Base-by-base conservation (phyloP, 2,888 invertebrate genomes). In the Noctua janthina region DNA sequence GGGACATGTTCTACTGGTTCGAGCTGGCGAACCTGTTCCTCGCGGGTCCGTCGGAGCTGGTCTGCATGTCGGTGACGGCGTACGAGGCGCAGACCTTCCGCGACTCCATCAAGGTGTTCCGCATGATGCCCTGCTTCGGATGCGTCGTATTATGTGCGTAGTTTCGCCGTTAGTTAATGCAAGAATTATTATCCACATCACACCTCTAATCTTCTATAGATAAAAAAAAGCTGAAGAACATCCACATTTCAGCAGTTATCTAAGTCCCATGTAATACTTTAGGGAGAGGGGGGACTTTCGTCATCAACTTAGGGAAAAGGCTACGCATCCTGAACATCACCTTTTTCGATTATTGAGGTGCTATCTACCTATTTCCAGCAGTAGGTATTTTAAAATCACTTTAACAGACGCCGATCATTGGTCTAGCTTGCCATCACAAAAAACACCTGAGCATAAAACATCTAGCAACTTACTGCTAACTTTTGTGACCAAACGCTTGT, bases 71-170 rank as follows among this genome's bases (percentile, higher is more conserved):
- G 46, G 67, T 78, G 56, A 88, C 88, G 15, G 90, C 87, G 0
- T 79, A 74, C 46, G 76, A 76, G 17, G 91, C 90, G 8, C 81
- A 85, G n/a, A 88, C 90, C 17, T 92, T 91, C 59, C 84, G 89
- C 5, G 92, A 92, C 51, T 86, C 87, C 49, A 84, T 90, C 59
- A 87, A 90, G 35, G 84, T 92, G 59, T 92, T 93, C 78, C 79
- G 88, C 11, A 92, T 92, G 91, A 87, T 93, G 85, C 93, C 93
- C 7, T 93, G 93, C 84, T 81, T 91, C 51, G 92, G 92, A 69
- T 92, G 90, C 51, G 79, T 90, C 35, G 62, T 91, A 11, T 78
- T 92, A 56, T 87, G 93, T 93, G 68, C 29, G 81, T 76, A 62
- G 20, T 1, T 51, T 39, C 15, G 1, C 20, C 20, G 13, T 49